Evolutionary conservation across 2,888 invertebrate genomes (phyloP).

Genomic region (Limnephilus lunatus): DNA sequence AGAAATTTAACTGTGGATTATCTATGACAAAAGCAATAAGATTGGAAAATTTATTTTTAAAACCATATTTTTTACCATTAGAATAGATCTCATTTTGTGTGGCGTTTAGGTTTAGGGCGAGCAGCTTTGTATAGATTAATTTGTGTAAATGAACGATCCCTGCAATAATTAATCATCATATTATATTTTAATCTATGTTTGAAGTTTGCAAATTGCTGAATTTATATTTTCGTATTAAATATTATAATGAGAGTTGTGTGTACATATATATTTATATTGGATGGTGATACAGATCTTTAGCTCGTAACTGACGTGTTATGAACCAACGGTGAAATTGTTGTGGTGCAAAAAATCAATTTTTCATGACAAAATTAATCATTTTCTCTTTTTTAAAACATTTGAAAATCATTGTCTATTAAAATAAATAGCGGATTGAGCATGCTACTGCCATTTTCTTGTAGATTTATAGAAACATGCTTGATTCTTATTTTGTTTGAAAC

Average conservation of each 20-base stretch:
- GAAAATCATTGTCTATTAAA: neutral
- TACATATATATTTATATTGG: neutral
- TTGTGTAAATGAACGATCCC: neutral
- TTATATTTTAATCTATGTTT: neutral
- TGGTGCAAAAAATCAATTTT: neutral
- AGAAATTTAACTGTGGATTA: slow-evolving; percentile 4
- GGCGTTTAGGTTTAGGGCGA: slow-evolving; percentile 14
- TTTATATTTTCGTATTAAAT: neutral
- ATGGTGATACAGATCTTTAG: neutral
- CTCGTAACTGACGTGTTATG: neutral
- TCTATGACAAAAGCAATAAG: slow-evolving; percentile 24
- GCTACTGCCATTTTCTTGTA: neutral
- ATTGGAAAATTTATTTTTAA: slow-evolving; percentile 34
- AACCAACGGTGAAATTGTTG: neutral
- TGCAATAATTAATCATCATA: neutral
- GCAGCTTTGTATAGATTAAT: neutral
- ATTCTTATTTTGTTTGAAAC: neutral
- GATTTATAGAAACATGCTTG: neutral
- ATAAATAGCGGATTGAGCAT: neutral
- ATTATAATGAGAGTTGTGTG: neutral
- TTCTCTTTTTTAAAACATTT: neutral
- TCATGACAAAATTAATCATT: neutral
- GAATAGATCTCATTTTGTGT: slow-evolving; percentile 52
- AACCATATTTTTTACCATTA: slow-evolving; percentile 43
- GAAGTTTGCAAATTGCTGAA: too few relatives aligned